Conservation (phyloP, 2,797 vertebrate species). For the Kryptopterus vitreolus region DNA sequence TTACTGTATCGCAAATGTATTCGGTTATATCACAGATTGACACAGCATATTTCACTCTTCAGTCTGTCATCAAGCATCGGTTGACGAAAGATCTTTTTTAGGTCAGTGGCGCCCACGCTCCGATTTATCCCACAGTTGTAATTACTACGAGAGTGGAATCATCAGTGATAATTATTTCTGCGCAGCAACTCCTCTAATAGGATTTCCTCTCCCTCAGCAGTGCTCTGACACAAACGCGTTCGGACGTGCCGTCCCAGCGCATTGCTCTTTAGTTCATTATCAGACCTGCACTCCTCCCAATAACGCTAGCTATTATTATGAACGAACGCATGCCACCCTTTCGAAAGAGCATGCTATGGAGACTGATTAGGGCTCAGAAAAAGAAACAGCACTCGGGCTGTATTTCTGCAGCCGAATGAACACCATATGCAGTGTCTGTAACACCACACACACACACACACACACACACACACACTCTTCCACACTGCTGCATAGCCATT, state of each 20-base stretch:
- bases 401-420: neutral
- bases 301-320: neutral
- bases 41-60: constrained; percentile 31
- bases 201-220: constrained; percentile 39
- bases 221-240: constrained; percentile 42
- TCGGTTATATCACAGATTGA: neutral
- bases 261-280: constrained; percentile 49
- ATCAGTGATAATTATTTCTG: constrained; percentile 56
- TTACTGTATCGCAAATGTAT: neutral
- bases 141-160: constrained; percentile 61
- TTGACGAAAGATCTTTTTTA: constrained; percentile 50
- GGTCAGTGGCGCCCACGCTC: constrained; percentile 32
- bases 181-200: constrained; percentile 50
- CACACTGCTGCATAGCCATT: neutral
- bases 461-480: neutral
- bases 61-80: neutral
- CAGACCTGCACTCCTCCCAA: constrained; percentile 22
- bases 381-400: neutral
- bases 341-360: neutral
- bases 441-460: no score
- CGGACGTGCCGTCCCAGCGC: constrained; percentile 23
- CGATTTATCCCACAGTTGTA: constrained; percentile 56
- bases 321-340: neutral
- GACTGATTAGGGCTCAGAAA: neutral
- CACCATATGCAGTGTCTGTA: neutral